Evolutionary conservation across 2,113 vertebrate genomes (phyloP).

Genomic region (Piprites chloris): DNA sequence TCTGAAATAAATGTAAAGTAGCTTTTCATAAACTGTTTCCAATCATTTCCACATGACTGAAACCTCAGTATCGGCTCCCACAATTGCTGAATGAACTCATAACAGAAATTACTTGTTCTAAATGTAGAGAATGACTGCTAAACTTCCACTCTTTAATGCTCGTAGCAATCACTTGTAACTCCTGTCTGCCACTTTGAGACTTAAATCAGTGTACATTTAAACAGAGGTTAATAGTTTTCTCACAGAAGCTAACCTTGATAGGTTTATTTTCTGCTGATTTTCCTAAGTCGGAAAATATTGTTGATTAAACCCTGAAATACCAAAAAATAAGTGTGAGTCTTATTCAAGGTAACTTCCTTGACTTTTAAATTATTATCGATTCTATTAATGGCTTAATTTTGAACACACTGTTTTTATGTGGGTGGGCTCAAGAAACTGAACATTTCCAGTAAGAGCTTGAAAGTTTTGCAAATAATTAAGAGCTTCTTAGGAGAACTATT

Average conservation of each 20-base stretch:
- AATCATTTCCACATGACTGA: not conserved
- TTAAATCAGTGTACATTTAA: not conserved
- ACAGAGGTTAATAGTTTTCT: not conserved
- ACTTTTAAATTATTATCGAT: not conserved
- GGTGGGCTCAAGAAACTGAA: not conserved
- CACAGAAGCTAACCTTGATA: not conserved
- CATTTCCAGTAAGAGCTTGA: not conserved
- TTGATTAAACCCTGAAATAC: not conserved
- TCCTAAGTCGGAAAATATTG: not conserved
- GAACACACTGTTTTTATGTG: not conserved
- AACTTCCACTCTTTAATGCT: not conserved
- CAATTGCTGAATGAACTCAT: not conserved
- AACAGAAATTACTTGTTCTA: not conserved
- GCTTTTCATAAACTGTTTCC: not conserved
- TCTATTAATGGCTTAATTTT: not conserved
- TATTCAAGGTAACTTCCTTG: not conserved
- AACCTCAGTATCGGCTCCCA: not conserved
- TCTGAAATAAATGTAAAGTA: not conserved
- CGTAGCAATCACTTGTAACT: not conserved
- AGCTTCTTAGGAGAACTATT: not conserved
- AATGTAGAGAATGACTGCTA: not conserved
- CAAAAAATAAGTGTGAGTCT: not conserved
- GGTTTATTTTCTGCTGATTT: not conserved
- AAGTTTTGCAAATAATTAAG: not conserved
- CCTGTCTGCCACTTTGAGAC: not conserved